Base-by-base conservation (phyloP, 2,113 vertebrate species). In the Lepisosteus osseus region DNA sequence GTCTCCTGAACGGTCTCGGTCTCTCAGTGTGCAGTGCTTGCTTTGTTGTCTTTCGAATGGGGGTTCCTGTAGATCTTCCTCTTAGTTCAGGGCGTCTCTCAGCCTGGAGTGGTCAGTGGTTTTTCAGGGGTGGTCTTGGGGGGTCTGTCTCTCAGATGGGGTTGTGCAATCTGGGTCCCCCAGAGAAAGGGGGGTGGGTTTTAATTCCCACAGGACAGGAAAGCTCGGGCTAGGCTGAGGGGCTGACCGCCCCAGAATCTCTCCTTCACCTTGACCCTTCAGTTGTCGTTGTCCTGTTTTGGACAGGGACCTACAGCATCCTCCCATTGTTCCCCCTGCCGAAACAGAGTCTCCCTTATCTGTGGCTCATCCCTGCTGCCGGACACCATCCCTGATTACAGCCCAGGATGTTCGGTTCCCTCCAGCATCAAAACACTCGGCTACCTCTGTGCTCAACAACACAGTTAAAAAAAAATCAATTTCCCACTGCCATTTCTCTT, bases 281-380 rank as follows among this genome's bases (percentile, higher is more conserved):
- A 70, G 43, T 41, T 66, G 66, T 70, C 67, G 74, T 61, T 67
- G 14, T 43, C 67, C 42, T 61, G 51, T 56, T 40, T 55, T 44
- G 15, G 63, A 62, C 56, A 76, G 64, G 29, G 11, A 42, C 71
- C 54, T 61, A 76, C 68, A 74, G 64, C 82, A 85, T 85, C 86
- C 88, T 88, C 73, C 82, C 73, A 89, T 91, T 91, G 90, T 91
- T 84, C 76, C 79, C 29, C 29, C 2, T 29, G 29, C 29, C 29
- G 29, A 29, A 29, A 29, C 29, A 68, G 9, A 9, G 47, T 51
- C 47, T 5, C 47, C 9, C 47, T 51, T 5, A 51, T 64, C 62
- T 61, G 45, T 3, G 41, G 74, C 56, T 73, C 71, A 72, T 80
- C 74, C 47, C 47, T 6, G 47, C 47, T 29, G 47, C 47, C 47